These are phyloP conservation scores for Hippocampus barbouri DNA, from an alignment of 2,113 vertebrate genomes.

Conservation along the genomic window DNA sequence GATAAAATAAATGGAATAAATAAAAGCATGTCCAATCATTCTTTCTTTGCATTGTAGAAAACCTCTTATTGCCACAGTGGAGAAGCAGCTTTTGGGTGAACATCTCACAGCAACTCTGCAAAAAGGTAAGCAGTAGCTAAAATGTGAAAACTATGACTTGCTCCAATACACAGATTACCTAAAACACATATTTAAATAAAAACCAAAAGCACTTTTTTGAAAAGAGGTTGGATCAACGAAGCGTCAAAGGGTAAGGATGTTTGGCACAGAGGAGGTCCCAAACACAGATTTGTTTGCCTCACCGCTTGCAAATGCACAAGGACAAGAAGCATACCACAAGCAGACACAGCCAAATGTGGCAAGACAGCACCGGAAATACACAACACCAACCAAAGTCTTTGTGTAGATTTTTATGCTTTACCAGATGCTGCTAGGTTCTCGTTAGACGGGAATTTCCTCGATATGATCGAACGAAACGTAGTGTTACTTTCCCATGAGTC, in stretches of 20 bases:
- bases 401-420: too few species aligned
- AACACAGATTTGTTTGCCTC: neutral
- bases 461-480: too few species aligned
- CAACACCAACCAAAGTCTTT: too few species aligned
- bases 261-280: neutral
- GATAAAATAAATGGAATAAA: neutral
- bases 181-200: too few species aligned
- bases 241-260: neutral
- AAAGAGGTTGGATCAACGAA: neutral
- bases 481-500: too few species aligned
- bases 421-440: too few species aligned
- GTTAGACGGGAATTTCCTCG: too few species aligned
- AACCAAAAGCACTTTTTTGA: too few species aligned
- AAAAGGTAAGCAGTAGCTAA: slow-evolving; percentile 79
- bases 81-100: slow-evolving; percentile 98
- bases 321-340: too few species aligned
- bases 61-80: slow-evolving; percentile 94
- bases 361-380: too few species aligned
- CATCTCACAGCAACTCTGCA: slow-evolving; percentile 95
- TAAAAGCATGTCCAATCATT: slow-evolving; percentile 16
- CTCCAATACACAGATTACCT: neutral
- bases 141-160: neutral
- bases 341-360: too few species aligned
- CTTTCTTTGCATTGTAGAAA: slow-evolving; percentile 75
- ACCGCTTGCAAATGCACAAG: too few species aligned